phyloP scores from a whole-genome alignment of 2,113 vertebrate species.

The Tretioscincus oriximinensis region DNA sequence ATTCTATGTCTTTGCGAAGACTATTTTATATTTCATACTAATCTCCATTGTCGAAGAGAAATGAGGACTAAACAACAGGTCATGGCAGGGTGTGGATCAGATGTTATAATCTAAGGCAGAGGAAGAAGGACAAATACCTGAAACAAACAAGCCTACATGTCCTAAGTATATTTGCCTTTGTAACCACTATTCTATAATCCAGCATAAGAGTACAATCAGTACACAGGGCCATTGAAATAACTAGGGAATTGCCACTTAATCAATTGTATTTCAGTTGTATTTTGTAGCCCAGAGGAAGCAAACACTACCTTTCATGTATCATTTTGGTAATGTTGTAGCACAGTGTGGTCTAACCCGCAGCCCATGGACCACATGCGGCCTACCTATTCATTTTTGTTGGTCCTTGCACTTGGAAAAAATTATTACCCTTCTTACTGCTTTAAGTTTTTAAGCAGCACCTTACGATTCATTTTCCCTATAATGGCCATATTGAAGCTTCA shows the following conservation, averaged over 20 bases:
- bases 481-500: too few species aligned
- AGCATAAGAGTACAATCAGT: not conserved
- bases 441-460: too few species aligned
- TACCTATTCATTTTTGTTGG: too few species aligned
- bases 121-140: not conserved
- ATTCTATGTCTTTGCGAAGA: not conserved
- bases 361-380: too few species aligned
- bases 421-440: too few species aligned
- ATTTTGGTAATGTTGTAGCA: conserved; percentile 23
- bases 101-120: not conserved
- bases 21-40: not conserved
- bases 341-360: too few species aligned
- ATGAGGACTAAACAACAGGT: not conserved
- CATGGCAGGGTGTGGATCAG: not conserved
- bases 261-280: conserved; percentile 11
- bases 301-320: not conserved
- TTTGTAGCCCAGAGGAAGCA: not conserved
- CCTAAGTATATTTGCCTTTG: not conserved
- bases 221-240: not conserved
- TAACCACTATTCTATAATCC: not conserved
- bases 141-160: not conserved
- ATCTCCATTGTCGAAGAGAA: not conserved
- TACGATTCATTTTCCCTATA: too few species aligned
- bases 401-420: too few species aligned
- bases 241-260: not conserved